Base-by-base conservation (phyloP, 2,888 invertebrate genomes). In the Lysandra bellargus region DNA sequence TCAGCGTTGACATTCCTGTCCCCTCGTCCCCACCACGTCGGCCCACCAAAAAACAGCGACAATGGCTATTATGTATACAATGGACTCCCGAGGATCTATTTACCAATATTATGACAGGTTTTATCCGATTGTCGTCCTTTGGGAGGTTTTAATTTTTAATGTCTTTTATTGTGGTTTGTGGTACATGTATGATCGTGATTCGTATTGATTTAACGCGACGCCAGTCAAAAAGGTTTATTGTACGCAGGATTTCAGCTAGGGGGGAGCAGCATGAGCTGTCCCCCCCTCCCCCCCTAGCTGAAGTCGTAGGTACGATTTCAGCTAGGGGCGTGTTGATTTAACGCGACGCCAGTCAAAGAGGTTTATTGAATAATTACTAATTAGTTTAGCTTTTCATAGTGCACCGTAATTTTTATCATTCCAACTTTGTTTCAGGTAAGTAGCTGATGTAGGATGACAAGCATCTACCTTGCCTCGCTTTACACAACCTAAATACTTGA, bases 41-140 rank as follows among this genome's bases (percentile, higher is more conserved):
- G 83, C 86, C 83, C 82, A 85, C 87, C 85, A 88, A 92, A 93
- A 93, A 93, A 93, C 85, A 86, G 85, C 84, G 84, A 89, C 90
- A 90, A 90, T 89, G 88, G 79, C 78, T 92, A 92, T 92, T 93
- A 93, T 93, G 92, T 92, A 93, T 93, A 93, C 92, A 91, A 86
- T 87, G 57, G 40, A n/a, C 69, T 69, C 69, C 69, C 69, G 33
- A 33, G 33, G 69, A 69, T 69, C 69, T 69, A 69, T 69, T 69
- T 69, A 69, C 69, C 33, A 69, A 69, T 69, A 69, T 69, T 69
- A 69, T 69, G 33, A 69, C 33, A 69, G 69, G 69, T 69, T 69
- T 69, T 69, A 69, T 69, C 69, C 69, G 69, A 37, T 37, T 69
- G 14, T 69, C 17, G 69, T 69, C 33, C 69, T 69, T 23, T 69